phyloP scores from a whole-genome alignment of 2,113 vertebrate species.

The Hystrix brachyura region DNA sequence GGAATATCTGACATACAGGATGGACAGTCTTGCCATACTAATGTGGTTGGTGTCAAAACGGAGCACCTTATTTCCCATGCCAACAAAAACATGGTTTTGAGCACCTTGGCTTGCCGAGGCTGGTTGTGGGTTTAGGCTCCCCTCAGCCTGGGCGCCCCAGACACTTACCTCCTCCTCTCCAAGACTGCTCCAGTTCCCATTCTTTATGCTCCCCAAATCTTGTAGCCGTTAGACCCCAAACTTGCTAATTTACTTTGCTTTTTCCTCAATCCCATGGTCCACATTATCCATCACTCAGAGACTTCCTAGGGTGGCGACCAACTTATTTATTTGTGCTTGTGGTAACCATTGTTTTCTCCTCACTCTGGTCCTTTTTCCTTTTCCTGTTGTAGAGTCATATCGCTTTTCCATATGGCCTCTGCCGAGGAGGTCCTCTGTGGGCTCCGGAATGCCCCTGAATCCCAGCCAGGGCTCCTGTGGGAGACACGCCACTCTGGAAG shows the following conservation, averaged over 20 bases:
- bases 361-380: slow-evolving; percentile 54
- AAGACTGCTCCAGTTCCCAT: not conserved
- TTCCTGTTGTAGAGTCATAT: slow-evolving; percentile 63
- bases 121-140: not conserved
- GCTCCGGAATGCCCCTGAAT: slow-evolving; percentile 44
- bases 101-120: not conserved
- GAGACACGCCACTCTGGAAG: not conserved
- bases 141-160: not conserved
- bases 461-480: slow-evolving; percentile 38
- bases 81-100: not conserved
- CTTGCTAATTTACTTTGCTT: not conserved
- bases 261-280: not conserved
- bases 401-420: slow-evolving; percentile 60
- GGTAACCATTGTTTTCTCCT: slow-evolving; percentile 67
- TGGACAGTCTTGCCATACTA: not conserved
- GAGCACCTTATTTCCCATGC: not conserved
- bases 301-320: not conserved
- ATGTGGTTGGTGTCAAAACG: not conserved
- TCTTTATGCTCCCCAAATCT: not conserved
- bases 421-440: not conserved
- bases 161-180: not conserved
- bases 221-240: not conserved
- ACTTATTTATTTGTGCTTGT: slow-evolving; percentile 13
- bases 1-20: not conserved
- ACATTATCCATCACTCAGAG: not conserved